Conservation (phyloP, 2,888 invertebrate species). For the Cheilosia soror region DNA sequence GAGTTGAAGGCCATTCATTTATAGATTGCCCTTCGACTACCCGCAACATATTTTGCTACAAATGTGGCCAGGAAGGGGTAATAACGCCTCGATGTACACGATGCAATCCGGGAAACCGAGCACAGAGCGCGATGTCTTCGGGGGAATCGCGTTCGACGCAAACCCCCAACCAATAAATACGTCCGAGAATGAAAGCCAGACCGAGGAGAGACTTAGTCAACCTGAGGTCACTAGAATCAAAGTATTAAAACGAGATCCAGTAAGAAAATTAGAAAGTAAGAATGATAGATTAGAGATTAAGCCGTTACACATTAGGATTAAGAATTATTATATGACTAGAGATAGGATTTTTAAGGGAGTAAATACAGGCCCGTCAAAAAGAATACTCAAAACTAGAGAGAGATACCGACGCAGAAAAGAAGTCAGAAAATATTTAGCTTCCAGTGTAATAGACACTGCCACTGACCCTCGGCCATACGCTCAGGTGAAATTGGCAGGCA, state of each 20-base stretch:
- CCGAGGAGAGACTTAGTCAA: too few relatives aligned
- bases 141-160: conserved; percentile 19
- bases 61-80: not conserved
- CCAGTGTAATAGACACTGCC: not conserved
- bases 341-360: conserved; percentile 16
- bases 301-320: conserved; percentile 3
- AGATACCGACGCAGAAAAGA: not conserved
- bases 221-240: too few relatives aligned
- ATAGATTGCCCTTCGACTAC: not conserved
- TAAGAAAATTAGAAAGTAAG: not conserved
- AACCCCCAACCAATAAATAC: not conserved
- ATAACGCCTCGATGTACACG: conserved; percentile 1
- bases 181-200: too few relatives aligned
- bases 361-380: not conserved
- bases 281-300: not conserved
- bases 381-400: not conserved
- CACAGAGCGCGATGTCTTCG: not conserved
- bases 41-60: not conserved
- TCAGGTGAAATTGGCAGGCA: not conserved
- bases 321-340: conserved; percentile 2
- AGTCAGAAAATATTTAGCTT: not conserved
- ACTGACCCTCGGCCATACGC: conserved; percentile 10
- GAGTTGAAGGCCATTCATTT: not conserved
- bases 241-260: too few relatives aligned
- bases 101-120: conserved; percentile 8